Conservation (phyloP, 2,113 vertebrate species). For the Girardinichthys multiradiatus region DNA sequence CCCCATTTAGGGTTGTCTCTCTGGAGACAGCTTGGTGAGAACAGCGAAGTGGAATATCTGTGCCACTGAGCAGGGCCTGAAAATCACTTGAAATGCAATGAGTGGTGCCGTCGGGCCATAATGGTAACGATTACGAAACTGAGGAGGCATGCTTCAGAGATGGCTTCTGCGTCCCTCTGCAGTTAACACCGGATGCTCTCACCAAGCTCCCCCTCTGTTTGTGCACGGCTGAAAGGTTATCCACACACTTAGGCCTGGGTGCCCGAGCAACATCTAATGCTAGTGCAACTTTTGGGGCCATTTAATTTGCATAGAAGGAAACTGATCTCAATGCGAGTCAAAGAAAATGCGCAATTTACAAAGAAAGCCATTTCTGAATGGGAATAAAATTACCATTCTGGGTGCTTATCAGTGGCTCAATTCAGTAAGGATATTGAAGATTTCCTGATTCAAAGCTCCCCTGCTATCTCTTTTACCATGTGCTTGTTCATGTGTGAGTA, state of each 20-base stretch:
- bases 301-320: slow-evolving; percentile 34
- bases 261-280: slow-evolving; percentile 45
- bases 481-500: slow-evolving; percentile 13
- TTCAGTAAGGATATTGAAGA: slow-evolving; percentile 42
- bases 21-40: slow-evolving; percentile 67
- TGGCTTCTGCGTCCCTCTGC: slow-evolving; percentile 47
- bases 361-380: slow-evolving; percentile 51
- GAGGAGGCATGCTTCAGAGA: slow-evolving; percentile 54
- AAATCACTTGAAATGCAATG: slow-evolving; percentile 56
- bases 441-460: slow-evolving; percentile 53
- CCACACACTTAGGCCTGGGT: slow-evolving; percentile 45
- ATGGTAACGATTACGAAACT: slow-evolving; percentile 68
- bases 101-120: slow-evolving; percentile 58
- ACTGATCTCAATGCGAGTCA: slow-evolving; percentile 37
- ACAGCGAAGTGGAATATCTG: slow-evolving; percentile 78
- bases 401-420: slow-evolving; percentile 56
- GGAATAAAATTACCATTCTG: slow-evolving; percentile 64
- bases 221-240: slow-evolving; percentile 65
- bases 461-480: slow-evolving; percentile 2
- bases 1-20: slow-evolving; percentile 63
- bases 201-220: slow-evolving; percentile 40
- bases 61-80: slow-evolving; percentile 69
- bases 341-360: slow-evolving; percentile 53
- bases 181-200: slow-evolving; percentile 58
- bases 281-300: slow-evolving; percentile 36